Evolutionary conservation across 1,140 invertebrate genomes (phyloP).

Genomic region (Drosophila leontia): DNA sequence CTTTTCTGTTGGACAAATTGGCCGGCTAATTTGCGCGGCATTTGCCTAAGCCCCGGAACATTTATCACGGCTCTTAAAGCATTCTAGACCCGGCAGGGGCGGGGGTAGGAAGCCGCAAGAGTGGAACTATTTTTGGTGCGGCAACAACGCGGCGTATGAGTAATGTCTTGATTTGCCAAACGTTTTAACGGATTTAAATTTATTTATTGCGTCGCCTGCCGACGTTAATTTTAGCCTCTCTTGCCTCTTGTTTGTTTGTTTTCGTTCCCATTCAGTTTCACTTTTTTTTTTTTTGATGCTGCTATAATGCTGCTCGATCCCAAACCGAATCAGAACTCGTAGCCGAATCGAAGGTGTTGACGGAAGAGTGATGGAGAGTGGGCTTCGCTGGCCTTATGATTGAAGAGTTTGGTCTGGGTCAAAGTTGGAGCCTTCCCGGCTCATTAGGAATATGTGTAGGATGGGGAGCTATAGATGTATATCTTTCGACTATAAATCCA

Average conservation of each 20-base stretch:
- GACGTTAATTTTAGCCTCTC: slow-evolving; percentile 62
- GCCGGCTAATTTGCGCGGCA: slow-evolving; percentile 72
- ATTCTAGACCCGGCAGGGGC: slow-evolving; percentile 33
- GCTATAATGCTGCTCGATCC: not conserved
- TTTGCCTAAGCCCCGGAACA: slow-evolving; percentile 63
- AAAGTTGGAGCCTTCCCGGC: slow-evolving; percentile 12
- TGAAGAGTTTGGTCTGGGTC: slow-evolving; percentile 23
- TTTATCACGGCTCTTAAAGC: slow-evolving; percentile 64
- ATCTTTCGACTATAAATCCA: slow-evolving; percentile 9
- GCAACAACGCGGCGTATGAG: slow-evolving; percentile 68
- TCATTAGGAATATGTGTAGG: slow-evolving; percentile 14
- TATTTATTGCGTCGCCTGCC: slow-evolving; percentile 57
- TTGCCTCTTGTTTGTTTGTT: slow-evolving; percentile 39
- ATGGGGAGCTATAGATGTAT: not conserved
- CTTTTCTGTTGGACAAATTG: slow-evolving; percentile 67
- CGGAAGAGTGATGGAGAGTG: slow-evolving; percentile 12
- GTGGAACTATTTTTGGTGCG: slow-evolving; percentile 61
- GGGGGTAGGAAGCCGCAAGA: slow-evolving; percentile 8
- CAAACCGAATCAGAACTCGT: not conserved
- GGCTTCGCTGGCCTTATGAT: slow-evolving; percentile 11
- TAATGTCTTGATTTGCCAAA: slow-evolving; percentile 80
- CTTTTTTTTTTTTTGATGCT: no score
- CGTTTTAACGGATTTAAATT: slow-evolving; percentile 73
- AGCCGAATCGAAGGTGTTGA: slow-evolving; percentile 3
- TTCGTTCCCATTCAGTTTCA: slow-evolving; percentile 19